Percentiles rank a stretch among this genome's conserved stretches.
phyloP scores from a whole-genome alignment of 2,888 invertebrate species.

The Xestia xanthographa region DNA sequence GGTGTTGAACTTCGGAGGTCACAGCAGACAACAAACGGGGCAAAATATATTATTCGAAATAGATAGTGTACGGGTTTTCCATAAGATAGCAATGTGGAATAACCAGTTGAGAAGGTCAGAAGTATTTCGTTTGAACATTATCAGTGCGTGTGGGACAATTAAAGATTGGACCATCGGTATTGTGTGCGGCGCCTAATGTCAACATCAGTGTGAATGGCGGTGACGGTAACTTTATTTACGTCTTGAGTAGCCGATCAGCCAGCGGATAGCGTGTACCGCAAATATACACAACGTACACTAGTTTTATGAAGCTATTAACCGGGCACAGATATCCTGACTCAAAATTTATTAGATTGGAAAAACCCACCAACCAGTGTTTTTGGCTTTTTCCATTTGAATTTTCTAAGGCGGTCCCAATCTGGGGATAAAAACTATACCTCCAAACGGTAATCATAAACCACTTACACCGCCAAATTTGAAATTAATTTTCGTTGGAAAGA shows the following conservation, averaged over 20 bases:
- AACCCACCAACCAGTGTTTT: neutral
- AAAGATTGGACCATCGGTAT: neutral
- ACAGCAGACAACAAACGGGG: neutral
- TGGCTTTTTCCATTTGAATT: neutral
- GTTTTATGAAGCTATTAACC: conserved; percentile 37
- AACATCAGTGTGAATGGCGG: conserved; percentile 71
- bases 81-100: conserved; percentile 15
- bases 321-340: neutral
- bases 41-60: neutral
- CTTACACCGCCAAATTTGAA: neutral
- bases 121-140: neutral
- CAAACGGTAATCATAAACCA: neutral
- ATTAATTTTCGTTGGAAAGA: neutral
- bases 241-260: conserved; percentile 62
- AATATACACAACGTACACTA: conserved; percentile 65
- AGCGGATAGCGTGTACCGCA: conserved; percentile 63
- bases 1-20: conserved; percentile 15
- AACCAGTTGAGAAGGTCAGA: conserved; percentile 11
- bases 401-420: neutral
- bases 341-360: neutral
- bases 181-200: conserved; percentile 70
- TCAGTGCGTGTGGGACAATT: neutral
- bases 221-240: conserved; percentile 80
- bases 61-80: conserved; percentile 1
- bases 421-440: neutral